A percentile compares a stretch with the other conserved stretches of the same genome.
Conservation (phyloP, 1,140 invertebrate species). For the Neotoxoptera formosana region DNA sequence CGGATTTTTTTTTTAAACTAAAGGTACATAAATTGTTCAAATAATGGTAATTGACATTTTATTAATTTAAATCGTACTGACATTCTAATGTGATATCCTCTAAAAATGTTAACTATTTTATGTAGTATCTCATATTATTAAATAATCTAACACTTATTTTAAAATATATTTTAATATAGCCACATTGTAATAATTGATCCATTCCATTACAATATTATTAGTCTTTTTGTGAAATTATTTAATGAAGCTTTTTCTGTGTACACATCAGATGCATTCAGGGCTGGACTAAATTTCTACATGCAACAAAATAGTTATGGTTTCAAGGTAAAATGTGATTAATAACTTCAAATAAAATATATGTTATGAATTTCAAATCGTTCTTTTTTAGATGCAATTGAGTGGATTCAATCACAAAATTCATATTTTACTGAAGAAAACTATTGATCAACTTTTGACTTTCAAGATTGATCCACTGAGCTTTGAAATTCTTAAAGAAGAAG, state of each 20-base stretch:
- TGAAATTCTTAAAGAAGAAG: slow-evolving; percentile 86
- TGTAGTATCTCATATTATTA: not conserved
- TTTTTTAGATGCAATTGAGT: slow-evolving; percentile 75
- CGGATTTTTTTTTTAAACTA: too few species aligned
- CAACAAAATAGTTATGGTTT: slow-evolving; percentile 82
- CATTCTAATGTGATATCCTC: too few species aligned
- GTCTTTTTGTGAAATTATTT: slow-evolving; percentile 84
- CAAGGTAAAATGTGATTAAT: slow-evolving; percentile 67
- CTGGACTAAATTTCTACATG: slow-evolving; percentile 83
- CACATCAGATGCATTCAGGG: slow-evolving; percentile 88
- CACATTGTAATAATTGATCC: slow-evolving; percentile 89
- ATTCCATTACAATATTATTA: slow-evolving; percentile 79
- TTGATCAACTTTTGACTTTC: slow-evolving; percentile 85
- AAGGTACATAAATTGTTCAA: too few species aligned
- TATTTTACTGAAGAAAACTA: slow-evolving; percentile 84
- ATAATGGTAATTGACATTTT: too few species aligned
- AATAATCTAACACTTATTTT: not conserved
- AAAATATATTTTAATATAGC: slow-evolving; percentile 66
- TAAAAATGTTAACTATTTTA: not conserved
- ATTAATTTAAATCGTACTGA: too few species aligned
- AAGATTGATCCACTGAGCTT: slow-evolving; percentile 85
- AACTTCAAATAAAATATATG: not conserved
- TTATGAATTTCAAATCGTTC: slow-evolving; percentile 51
- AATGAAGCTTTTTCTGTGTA: slow-evolving; percentile 91
- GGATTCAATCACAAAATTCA: slow-evolving; percentile 94